Percentiles rank a stretch among this genome's conserved stretches.
Conservation (phyloP, 2,888 invertebrate species). For the Diabrotica balteata region DNA sequence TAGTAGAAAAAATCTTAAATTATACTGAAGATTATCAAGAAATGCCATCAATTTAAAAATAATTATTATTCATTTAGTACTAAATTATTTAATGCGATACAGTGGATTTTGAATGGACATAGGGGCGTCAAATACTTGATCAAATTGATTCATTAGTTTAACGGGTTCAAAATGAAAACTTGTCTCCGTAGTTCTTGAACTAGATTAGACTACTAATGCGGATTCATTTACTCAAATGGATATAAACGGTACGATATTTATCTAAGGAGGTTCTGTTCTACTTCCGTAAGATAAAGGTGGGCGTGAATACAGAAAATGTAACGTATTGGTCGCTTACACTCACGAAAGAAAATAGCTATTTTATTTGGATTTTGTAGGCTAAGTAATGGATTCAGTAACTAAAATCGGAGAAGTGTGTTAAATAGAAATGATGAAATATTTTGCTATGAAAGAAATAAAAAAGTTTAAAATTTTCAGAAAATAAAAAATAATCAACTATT, state of each 20-base stretch:
- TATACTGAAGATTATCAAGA: too few species aligned
- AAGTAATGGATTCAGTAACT: too few species aligned
- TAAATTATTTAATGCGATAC: background rate
- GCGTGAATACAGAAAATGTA: too few species aligned
- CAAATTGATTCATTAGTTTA: constrained; percentile 9
- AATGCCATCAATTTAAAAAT: background rate
- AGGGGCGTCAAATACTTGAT: constrained; percentile 1
- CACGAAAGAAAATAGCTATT: too few species aligned
- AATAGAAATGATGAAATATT: too few species aligned
- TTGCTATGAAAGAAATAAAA: too few species aligned
- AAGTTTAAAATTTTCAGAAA: too few species aligned
- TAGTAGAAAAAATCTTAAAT: too few species aligned
- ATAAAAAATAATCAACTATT: too few species aligned
- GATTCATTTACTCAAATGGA: constrained; percentile 19
- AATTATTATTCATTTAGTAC: background rate
- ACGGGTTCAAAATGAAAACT: constrained; percentile 1
- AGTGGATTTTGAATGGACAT: constrained; percentile 1
- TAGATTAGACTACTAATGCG: constrained; percentile 13
- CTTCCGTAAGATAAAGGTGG: constrained; percentile 9
- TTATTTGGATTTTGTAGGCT: too few species aligned
- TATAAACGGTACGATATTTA: constrained; percentile 13
- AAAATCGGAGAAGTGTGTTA: too few species aligned
- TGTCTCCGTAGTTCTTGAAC: background rate
- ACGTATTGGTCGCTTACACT: too few species aligned
- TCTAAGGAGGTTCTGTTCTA: constrained; percentile 7